phyloP scores from a whole-genome alignment of 2,797 vertebrate genomes.

The Anabas testudineus region DNA sequence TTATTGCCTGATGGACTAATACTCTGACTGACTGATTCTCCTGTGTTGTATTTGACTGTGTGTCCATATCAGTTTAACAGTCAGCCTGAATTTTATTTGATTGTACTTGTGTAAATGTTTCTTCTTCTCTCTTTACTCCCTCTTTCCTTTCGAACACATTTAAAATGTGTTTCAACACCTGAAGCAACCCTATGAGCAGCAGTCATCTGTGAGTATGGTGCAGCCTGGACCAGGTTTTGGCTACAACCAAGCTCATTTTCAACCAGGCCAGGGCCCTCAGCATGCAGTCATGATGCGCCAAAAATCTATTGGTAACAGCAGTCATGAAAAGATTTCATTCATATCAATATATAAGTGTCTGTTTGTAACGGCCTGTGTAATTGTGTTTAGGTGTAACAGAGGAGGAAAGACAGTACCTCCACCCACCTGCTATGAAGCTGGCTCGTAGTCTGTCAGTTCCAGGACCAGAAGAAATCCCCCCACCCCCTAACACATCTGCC shows the following conservation, averaged over 20 bases:
- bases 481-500: constrained; percentile 92
- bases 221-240: constrained; percentile 84
- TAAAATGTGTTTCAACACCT: constrained; percentile 38
- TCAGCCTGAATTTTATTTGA: constrained; percentile 20
- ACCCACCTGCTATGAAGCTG: constrained; percentile 92
- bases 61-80: constrained; percentile 38
- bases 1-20: constrained; percentile 42
- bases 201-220: constrained; percentile 81
- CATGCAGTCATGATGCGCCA: constrained; percentile 92
- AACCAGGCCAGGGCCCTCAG: constrained; percentile 87
- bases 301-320: constrained; percentile 91
- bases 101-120: constrained; percentile 37
- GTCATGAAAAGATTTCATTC: constrained; percentile 5
- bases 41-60: constrained; percentile 29
- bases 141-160: constrained; percentile 13
- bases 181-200: constrained; percentile 90
- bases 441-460: constrained; percentile 94
- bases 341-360: background rate
- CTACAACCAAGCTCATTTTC: constrained; percentile 91
- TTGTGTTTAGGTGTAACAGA: constrained; percentile 87
- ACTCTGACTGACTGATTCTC: constrained; percentile 18
- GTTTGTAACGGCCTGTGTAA: constrained; percentile 34
- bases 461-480: constrained; percentile 93
- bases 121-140: constrained; percentile 18
- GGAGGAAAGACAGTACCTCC: constrained; percentile 91